phyloP scores from a whole-genome alignment of 2,797 vertebrate species.

The Babyrousa celebensis region DNA sequence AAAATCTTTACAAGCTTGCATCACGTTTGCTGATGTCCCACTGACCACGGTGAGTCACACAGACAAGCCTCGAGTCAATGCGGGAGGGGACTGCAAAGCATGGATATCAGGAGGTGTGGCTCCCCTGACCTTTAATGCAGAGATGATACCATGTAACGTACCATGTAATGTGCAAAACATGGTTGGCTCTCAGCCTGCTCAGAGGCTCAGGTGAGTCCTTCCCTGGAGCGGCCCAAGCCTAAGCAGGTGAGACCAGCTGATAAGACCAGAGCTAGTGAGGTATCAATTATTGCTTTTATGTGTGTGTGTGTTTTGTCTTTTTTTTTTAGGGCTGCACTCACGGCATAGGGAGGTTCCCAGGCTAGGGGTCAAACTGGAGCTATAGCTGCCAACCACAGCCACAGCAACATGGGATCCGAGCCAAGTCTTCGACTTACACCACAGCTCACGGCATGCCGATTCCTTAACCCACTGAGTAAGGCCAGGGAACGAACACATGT shows the following conservation, averaged over 20 bases:
- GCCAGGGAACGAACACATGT: too few species aligned
- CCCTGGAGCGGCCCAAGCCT: neutral
- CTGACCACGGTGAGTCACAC: neutral
- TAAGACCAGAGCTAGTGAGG: neutral
- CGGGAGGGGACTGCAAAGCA: neutral
- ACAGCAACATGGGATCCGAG: too few species aligned
- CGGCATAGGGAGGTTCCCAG: too few species aligned
- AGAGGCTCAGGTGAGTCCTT: neutral
- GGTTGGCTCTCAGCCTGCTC: neutral
- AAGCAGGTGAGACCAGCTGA: neutral
- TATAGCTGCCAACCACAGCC: too few species aligned
- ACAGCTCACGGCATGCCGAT: too few species aligned
- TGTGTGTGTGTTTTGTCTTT: too few species aligned
- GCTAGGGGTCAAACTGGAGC: too few species aligned
- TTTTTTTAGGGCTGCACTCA: too few species aligned
- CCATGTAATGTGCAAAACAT: neutral
- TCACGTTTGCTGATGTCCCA: neutral
- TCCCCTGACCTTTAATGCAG: neutral
- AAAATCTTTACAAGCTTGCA: too few species aligned
- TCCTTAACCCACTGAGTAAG: too few species aligned
- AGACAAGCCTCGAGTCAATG: neutral
- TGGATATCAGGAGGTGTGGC: neutral
- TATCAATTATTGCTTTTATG: too few species aligned
- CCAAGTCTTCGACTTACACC: too few species aligned
- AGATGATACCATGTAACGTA: neutral